Base-by-base conservation (phyloP, 2,888 invertebrate species). In the Helleia helle region DNA sequence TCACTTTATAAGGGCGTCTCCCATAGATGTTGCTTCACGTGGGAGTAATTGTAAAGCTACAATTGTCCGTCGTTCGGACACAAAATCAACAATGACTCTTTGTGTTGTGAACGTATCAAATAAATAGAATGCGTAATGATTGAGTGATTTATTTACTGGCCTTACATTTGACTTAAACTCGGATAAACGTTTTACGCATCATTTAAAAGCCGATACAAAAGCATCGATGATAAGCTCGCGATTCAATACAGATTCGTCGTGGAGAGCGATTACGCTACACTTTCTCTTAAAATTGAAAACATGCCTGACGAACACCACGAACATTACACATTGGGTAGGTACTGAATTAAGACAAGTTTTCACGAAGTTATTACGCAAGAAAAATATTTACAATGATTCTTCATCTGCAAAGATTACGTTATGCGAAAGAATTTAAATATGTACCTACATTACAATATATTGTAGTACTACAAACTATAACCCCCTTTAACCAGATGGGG, bases 11-110 rank as follows among this genome's bases (percentile, higher is more conserved):
- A 71, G 71, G 56, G 70, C 65, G 75, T 69, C 59, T 55, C 59
- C 56, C 56, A 52, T 58, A 56, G 58, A 59, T 56, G 36, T 64
- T 59, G 56, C 59, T 58, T 58, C 56, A 63, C 67, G 59, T 71
- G 74, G 75, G 76, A 67, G 71, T 65, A 69, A 55, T 50, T 54
- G 48, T 55, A 34, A 55, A 52, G 55, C 56, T 55, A 71, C 72
- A 69, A 73, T 72, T 61, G 61, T 59, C 60, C 59, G 52, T 51
- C 60, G 68, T 65, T 68, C 62, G 61, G 51, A 39, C 49, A 75
- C 68, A 73, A 74, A 62, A 62, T 56, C 49, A 65, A 75, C 72
- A 77, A 73, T 68, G 61, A 64, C 65, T 62, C 61, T 72, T 75
- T 75, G 51, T 60, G 51, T 60, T 56, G 47, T 17, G 26, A 30